These are phyloP conservation scores for Struthidea cinerea DNA, from an alignment of 2,113 vertebrate genomes.

Conservation along the genomic window DNA sequence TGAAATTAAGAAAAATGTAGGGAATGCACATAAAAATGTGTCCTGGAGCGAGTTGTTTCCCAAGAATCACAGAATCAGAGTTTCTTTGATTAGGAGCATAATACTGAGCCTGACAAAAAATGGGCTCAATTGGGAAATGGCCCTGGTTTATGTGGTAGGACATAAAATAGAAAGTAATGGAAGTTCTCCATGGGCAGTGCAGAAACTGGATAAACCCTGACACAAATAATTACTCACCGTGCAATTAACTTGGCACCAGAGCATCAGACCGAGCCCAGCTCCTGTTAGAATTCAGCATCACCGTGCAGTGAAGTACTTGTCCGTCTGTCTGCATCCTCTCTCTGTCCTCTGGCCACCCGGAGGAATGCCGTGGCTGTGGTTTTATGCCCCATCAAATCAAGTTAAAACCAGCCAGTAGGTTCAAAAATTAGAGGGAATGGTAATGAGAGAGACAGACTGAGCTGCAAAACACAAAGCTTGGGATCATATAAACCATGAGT, in stretches of 20 bases:
- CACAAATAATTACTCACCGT: background rate
- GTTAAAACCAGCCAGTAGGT: background rate
- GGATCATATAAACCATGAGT: fast-evolving
- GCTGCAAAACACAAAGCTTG: background rate
- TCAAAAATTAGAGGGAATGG: background rate
- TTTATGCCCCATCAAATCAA: background rate
- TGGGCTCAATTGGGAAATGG: background rate
- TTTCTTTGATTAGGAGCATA: background rate
- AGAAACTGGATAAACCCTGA: background rate
- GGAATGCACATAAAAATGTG: conserved; percentile 39
- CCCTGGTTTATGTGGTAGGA: background rate
- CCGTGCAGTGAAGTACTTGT: background rate
- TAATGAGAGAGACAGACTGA: fast-evolving
- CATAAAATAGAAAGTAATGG: background rate
- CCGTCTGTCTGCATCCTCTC: background rate
- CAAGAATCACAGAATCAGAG: background rate
- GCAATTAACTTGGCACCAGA: background rate
- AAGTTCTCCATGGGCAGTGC: background rate
- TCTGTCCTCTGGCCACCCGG: background rate
- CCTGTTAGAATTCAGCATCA: background rate
- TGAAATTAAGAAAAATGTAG: conserved; percentile 28
- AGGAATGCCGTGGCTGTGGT: background rate
- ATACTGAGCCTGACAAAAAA: background rate
- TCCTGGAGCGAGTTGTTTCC: background rate
- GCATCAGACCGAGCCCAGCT: background rate